Conservation (phyloP, 1,140 invertebrate species). For the Dendroctonus valens region DNA sequence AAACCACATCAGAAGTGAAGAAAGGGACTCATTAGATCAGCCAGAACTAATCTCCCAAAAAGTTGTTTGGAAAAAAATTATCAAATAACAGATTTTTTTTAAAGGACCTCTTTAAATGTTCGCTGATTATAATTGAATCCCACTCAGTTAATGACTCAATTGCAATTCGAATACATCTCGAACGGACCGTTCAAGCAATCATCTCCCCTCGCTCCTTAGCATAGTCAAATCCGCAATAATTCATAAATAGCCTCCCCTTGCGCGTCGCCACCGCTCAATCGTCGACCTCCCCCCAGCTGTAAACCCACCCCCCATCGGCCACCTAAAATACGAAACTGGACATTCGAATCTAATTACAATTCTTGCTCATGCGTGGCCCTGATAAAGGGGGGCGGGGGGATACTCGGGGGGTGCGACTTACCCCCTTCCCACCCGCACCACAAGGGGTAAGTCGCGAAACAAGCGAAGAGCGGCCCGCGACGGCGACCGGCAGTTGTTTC, state of each 20-base stretch:
- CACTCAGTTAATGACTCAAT: neutral
- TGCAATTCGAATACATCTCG: neutral
- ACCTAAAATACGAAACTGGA: conserved; percentile 51
- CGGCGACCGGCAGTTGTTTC: conserved; percentile 33
- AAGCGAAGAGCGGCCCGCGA: conserved; percentile 31
- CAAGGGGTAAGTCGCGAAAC: conserved; percentile 30
- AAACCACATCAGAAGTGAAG: no score
- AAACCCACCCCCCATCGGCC: conserved; percentile 33
- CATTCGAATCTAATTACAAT: conserved; percentile 53
- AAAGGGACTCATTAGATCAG: no score
- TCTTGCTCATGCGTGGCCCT: conserved; percentile 51
- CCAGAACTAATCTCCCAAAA: no score
- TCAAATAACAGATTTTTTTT: no score
- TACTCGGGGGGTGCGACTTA: conserved; percentile 29
- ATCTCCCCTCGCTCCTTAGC: conserved; percentile 14
- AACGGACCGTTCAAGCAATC: neutral
- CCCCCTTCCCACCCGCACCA: conserved; percentile 32
- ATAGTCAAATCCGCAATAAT: conserved; percentile 28
- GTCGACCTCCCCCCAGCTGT: conserved; percentile 18
- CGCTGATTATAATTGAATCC: no score
- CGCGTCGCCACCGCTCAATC: conserved; percentile 22
- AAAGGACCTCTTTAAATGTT: no score
- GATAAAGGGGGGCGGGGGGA: conserved; percentile 18
- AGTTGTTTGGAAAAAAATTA: no score
- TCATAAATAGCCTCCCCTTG: conserved; percentile 22